Evolutionary conservation across 2,888 invertebrate genomes (phyloP).

Genomic region (Agrochola circellaris): DNA sequence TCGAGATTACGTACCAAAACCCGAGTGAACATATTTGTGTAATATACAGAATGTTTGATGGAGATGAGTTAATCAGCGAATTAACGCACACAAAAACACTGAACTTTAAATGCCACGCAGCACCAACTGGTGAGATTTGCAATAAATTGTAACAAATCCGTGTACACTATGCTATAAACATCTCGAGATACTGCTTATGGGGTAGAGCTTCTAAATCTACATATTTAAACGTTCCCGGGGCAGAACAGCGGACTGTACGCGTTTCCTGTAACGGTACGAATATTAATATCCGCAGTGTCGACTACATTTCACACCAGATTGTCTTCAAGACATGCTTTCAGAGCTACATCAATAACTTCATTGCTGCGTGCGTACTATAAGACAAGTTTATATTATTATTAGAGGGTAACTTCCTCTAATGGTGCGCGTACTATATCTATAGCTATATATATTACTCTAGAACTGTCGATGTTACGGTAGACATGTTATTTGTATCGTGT

Average conservation of each 20-base stretch:
- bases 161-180: conserved; percentile 49
- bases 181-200: conserved; percentile 39
- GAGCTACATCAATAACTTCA: conserved; percentile 45
- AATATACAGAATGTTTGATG: conserved; percentile 8
- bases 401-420: conserved; percentile 37
- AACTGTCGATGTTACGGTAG: conserved; percentile 54
- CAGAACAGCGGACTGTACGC: conserved; percentile 40
- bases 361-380: not conserved
- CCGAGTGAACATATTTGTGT: conserved; percentile 8
- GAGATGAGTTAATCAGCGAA: conserved; percentile 48
- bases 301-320: conserved; percentile 51
- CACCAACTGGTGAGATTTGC: conserved; percentile 27
- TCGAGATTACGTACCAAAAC: conserved; percentile 31
- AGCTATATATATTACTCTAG: conserved; percentile 40
- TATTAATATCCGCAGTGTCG: conserved; percentile 48
- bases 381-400: conserved; percentile 30
- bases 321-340: conserved; percentile 34
- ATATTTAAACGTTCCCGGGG: conserved; percentile 46
- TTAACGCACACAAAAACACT: conserved; percentile 37
- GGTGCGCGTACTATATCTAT: conserved; percentile 8
- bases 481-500: conserved; percentile 75
- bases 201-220: conserved; percentile 47
- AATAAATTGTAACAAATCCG: conserved; percentile 49
- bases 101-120: conserved; percentile 34
- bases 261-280: conserved; percentile 47